These are phyloP conservation scores for Apostichopus californicus DNA, from an alignment of 35 echinoderm and acorn worm genomes.

Conservation along the genomic window DNA sequence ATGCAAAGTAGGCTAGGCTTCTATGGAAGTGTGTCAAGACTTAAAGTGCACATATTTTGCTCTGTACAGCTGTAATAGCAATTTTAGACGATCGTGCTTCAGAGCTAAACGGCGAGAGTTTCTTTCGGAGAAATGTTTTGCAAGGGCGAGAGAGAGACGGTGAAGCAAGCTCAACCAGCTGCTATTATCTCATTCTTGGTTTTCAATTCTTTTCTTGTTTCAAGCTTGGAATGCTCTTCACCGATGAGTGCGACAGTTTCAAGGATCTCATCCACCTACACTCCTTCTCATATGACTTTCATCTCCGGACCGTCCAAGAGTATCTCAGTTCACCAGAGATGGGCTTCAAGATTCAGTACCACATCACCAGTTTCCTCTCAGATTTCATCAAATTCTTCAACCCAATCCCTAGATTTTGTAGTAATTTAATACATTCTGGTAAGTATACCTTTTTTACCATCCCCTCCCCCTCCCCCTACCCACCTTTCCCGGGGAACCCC, in stretches of 20 bases:
- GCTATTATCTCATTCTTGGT: too few relatives aligned
- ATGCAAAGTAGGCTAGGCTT: too few relatives aligned
- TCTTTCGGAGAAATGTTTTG: too few relatives aligned
- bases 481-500: too few relatives aligned
- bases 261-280: slow-evolving; percentile 95
- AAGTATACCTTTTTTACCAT: background rate
- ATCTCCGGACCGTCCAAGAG: slow-evolving; percentile 87
- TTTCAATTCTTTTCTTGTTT: background rate
- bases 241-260: slow-evolving; percentile 89
- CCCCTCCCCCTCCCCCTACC: too few relatives aligned
- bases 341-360: slow-evolving; percentile 87
- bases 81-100: too few relatives aligned
- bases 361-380: slow-evolving; percentile 88
- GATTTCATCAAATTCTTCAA: slow-evolving; percentile 82
- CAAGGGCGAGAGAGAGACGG: too few relatives aligned
- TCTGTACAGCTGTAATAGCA: too few relatives aligned
- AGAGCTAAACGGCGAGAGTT: too few relatives aligned
- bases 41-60: too few relatives aligned
- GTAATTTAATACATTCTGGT: slow-evolving; percentile 83
- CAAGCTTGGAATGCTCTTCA: slow-evolving; percentile 92
- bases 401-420: slow-evolving; percentile 73
- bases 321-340: slow-evolving; percentile 75
- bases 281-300: slow-evolving; percentile 97
- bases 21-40: too few relatives aligned
- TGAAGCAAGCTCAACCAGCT: too few relatives aligned